These are phyloP conservation scores for Hemitrygon akajei DNA, from an alignment of 2,797 vertebrate species.

Conservation along the genomic window DNA sequence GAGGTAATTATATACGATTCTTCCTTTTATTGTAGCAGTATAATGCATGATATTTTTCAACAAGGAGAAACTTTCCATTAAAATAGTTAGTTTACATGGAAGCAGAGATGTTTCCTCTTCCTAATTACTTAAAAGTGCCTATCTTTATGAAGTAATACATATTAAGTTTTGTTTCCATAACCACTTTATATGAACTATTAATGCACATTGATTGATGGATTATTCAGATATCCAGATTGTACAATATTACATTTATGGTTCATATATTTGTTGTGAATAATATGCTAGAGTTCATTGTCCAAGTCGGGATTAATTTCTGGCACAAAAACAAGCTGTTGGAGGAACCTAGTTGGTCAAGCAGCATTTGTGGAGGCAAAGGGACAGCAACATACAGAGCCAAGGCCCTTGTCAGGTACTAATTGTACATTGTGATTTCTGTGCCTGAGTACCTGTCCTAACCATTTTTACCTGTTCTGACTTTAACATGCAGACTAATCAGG, in stretches of 20 bases:
- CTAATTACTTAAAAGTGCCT: background rate
- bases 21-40: background rate
- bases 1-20: background rate
- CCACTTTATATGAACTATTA: background rate
- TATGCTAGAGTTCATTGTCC: background rate
- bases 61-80: background rate
- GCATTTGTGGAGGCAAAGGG: too few relatives aligned
- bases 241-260: constrained; percentile 2
- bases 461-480: background rate
- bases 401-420: too few relatives aligned
- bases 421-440: too few relatives aligned
- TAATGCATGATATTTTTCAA: constrained; percentile 8
- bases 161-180: background rate
- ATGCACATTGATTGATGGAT: constrained; percentile 9
- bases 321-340: too few relatives aligned
- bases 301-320: background rate
- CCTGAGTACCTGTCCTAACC: too few relatives aligned
- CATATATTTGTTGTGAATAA: background rate
- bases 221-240: background rate
- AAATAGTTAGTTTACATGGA: constrained; percentile 32
- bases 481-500: background rate
- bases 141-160: background rate
- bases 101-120: background rate
- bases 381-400: too few relatives aligned
- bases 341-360: too few relatives aligned